These are phyloP conservation scores for Xylocampa areola DNA, from an alignment of 2,888 invertebrate species.

Conservation along the genomic window DNA sequence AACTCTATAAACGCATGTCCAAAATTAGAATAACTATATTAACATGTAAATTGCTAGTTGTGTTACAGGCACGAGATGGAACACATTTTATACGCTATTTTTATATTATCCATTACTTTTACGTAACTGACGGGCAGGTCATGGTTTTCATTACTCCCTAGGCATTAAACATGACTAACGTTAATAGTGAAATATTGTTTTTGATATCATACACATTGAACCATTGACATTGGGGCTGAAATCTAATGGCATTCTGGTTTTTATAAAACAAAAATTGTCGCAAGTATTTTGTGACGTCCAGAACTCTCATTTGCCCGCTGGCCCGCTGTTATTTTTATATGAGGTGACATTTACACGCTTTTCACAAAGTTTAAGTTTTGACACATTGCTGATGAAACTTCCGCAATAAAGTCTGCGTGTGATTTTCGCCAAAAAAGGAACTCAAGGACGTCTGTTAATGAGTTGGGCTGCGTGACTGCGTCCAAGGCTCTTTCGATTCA, in stretches of 20 bases:
- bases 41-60: slow-evolving; percentile 11
- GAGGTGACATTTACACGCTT: slow-evolving; percentile 21
- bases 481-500: slow-evolving; percentile 63
- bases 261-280: background rate
- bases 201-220: slow-evolving; percentile 7
- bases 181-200: slow-evolving; percentile 30
- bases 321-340: slow-evolving; percentile 11
- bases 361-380: slow-evolving; percentile 25
- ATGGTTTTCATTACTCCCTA: slow-evolving; percentile 48
- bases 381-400: slow-evolving; percentile 58
- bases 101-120: slow-evolving; percentile 26
- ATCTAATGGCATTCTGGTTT: slow-evolving; percentile 10
- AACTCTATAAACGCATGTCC: slow-evolving; percentile 5
- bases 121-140: slow-evolving; percentile 38
- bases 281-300: slow-evolving; percentile 4
- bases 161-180: slow-evolving; percentile 33
- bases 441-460: slow-evolving; percentile 73
- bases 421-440: slow-evolving; percentile 60
- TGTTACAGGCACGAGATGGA: slow-evolving; percentile 1
- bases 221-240: slow-evolving; percentile 15
- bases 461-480: slow-evolving; percentile 72
- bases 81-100: slow-evolving; percentile 26
- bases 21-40: slow-evolving; percentile 16
- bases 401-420: slow-evolving; percentile 66
- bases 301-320: no score